Percentiles rank a stretch among this genome's conserved stretches.
phyloP scores from a whole-genome alignment of 2,113 vertebrate species.

The Orientallactaga bullata region DNA sequence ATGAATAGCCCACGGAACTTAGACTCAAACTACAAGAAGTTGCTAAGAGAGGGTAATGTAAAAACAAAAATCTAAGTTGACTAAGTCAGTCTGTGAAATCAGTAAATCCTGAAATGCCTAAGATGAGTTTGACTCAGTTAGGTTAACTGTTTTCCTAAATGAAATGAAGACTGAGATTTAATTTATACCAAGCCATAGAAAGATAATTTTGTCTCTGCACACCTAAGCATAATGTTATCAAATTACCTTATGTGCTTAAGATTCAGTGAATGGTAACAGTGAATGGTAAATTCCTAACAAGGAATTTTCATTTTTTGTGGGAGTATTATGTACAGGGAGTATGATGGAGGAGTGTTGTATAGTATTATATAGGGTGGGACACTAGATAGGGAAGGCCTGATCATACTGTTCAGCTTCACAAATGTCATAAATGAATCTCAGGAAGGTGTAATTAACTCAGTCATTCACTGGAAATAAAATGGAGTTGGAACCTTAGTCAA shows the following conservation, averaged over 20 bases:
- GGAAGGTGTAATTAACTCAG: background rate
- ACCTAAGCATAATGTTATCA: background rate
- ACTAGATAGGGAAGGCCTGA: no score
- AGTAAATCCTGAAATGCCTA: background rate
- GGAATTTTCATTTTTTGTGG: background rate
- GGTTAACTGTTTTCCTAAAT: background rate
- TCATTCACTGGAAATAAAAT: background rate
- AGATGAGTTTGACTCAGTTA: background rate
- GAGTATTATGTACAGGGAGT: no score
- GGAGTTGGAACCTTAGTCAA: background rate
- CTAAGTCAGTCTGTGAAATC: background rate
- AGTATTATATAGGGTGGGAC: no score
- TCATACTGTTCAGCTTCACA: no score
- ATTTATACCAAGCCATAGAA: background rate
- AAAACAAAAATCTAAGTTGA: constrained; percentile 6
- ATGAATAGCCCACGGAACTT: background rate
- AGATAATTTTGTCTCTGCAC: background rate
- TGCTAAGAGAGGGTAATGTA: background rate
- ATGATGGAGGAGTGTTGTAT: no score
- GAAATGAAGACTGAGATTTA: background rate
- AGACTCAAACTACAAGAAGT: background rate
- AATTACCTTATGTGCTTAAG: background rate
- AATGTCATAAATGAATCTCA: background rate
- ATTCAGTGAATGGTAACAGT: background rate
- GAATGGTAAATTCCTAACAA: background rate